Evolutionary conservation across 2,888 invertebrate species (phyloP).

Genomic region (Teleiodes luculella): DNA sequence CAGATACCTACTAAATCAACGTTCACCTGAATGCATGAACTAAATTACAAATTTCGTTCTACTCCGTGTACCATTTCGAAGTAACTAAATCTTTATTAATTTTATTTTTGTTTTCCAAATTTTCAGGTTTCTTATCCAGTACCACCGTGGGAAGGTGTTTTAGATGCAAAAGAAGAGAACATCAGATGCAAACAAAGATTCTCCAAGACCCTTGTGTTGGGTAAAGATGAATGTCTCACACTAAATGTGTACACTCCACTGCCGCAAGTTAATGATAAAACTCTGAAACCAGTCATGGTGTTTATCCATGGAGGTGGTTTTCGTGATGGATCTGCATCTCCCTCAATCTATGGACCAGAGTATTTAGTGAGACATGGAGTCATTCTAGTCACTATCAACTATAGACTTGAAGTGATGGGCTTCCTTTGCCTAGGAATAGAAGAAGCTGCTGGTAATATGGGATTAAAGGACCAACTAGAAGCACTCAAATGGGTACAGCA

Average conservation of each 20-base stretch:
- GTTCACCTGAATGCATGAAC: too few species aligned
- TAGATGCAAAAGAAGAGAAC: constrained; percentile 53
- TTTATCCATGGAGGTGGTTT: constrained; percentile 70
- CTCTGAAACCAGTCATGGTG: constrained; percentile 59
- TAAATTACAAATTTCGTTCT: neutral
- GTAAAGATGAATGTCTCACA: constrained; percentile 59
- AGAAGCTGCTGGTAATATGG: constrained; percentile 65
- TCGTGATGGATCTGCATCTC: constrained; percentile 59
- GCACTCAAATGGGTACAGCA: constrained; percentile 58
- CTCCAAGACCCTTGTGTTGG: constrained; percentile 38
- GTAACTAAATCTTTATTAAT: neutral
- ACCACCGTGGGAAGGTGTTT: constrained; percentile 49
- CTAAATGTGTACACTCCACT: constrained; percentile 61
- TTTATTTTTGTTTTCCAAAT: neutral
- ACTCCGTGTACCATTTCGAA: too few species aligned
- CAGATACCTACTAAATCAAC: too few species aligned
- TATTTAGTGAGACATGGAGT: constrained; percentile 54
- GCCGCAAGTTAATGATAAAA: constrained; percentile 16
- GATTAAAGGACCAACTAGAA: constrained; percentile 65
- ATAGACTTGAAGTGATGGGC: constrained; percentile 63
- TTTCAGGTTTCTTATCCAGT: constrained; percentile 52
- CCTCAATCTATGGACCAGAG: constrained; percentile 60
- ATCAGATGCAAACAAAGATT: constrained; percentile 59
- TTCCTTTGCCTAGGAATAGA: constrained; percentile 62
- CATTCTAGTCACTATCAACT: constrained; percentile 63